Base-by-base conservation (phyloP, 2,113 vertebrate species). In the Sinocyclocheilus anophthalmus region DNA sequence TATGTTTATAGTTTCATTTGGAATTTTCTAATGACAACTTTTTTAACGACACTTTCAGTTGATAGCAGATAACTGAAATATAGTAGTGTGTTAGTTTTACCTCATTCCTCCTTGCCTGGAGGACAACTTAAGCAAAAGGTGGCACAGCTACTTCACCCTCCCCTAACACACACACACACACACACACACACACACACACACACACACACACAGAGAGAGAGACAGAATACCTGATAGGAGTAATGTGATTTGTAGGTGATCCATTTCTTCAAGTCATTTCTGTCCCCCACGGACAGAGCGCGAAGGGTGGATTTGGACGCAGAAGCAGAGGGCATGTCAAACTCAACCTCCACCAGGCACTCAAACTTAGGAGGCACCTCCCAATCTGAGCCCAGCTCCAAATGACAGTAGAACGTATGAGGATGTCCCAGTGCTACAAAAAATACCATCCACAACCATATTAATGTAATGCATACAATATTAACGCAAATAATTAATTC, bases 371-470 rank as follows among this genome's bases (percentile, higher is more conserved):
- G 92, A 87, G 96, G 97, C 90, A 97, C 96, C 92, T 97, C 97
- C 86, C 92, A 92, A 92, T 97, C 96, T 50, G 97, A 97, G 53
- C 96, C 96, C 91, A 97, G 95, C 91, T 97, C 96, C 75, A 97
- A 90, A 84, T 95, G 96, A 88, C 96, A 97, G 93, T 96, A 97
- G 91, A 97, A 97, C 83, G 95, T 96, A 93, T 97, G 97, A 84
- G 97, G 97, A 89, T 97, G 96, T 72, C 95, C 94, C 85, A 95
- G 94, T 80, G 93, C 97, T 92, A 39, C 33, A 45, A 24, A 67
- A 81, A 78, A 48, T 13, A 9, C 67, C 22, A 7, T 45, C 7
- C 24, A 65, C 57, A 80, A 39, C 16, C 2, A 22, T 7, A 7
- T 84, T 78, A 61, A 73, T 14, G 10, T 20, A 72, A 50, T 8